A percentile compares a stretch with the other conserved stretches of the same genome.
These are phyloP conservation scores for Phasia obesa DNA, from an alignment of 2,888 invertebrate species.

Conservation along the genomic window DNA sequence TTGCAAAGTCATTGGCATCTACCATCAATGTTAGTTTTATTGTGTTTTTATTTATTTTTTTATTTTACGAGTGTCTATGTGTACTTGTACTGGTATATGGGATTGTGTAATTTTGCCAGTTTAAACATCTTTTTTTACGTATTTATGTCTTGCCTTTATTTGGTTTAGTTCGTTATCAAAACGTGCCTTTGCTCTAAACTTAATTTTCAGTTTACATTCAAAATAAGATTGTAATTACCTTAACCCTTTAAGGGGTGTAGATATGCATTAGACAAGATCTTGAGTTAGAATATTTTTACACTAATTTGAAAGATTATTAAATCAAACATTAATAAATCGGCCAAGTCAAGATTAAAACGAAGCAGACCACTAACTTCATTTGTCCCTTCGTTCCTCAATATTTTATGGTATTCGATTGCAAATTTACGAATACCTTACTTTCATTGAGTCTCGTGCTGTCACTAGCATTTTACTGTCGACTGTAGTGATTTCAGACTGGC, in stretches of 20 bases:
- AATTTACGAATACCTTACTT: too few relatives aligned
- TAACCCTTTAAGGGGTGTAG: slow-evolving; percentile 10
- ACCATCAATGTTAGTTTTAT: slow-evolving; percentile 48
- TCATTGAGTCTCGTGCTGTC: too few relatives aligned
- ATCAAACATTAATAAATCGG: too few relatives aligned
- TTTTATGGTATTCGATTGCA: too few relatives aligned
- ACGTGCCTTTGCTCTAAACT: slow-evolving; percentile 56
- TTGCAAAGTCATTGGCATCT: slow-evolving; percentile 63
- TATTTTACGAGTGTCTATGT: slow-evolving; percentile 22
- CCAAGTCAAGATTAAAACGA: too few relatives aligned
- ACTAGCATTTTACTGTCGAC: too few relatives aligned
- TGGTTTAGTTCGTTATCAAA: slow-evolving; percentile 45
- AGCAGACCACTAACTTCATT: too few relatives aligned
- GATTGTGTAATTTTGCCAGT: background rate
- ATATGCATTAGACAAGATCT: too few relatives aligned
- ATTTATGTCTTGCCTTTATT: slow-evolving; percentile 10
- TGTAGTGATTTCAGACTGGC: too few relatives aligned
- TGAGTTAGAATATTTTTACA: too few relatives aligned
- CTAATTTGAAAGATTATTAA: too few relatives aligned
- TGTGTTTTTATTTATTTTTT: slow-evolving; percentile 30
- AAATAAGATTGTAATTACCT: slow-evolving; percentile 13
- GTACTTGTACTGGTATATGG: background rate
- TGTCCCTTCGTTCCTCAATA: too few relatives aligned
- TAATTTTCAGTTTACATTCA: slow-evolving; percentile 40
- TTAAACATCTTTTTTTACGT: slow-evolving; percentile 2